Evolutionary conservation across 2,113 vertebrate genomes (phyloP), one percentile per base, ranked within the genome.

Genomic region (Centrocercus urophasianus): DNA sequence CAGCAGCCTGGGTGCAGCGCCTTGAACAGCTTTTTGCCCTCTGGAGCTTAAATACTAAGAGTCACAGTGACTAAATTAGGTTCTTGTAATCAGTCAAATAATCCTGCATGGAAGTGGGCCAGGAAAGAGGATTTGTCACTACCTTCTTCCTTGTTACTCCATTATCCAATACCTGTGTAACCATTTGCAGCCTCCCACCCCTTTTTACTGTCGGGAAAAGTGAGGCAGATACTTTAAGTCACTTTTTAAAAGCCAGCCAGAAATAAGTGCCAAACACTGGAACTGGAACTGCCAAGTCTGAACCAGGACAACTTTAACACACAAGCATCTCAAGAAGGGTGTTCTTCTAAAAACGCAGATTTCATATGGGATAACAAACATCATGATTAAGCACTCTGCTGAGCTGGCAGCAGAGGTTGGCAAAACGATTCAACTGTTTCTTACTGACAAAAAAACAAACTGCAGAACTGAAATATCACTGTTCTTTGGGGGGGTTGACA

Each of bases 71-170:
- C 93, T 93, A 96, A 95, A 95, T 95, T 93, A 95, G 94, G 74
- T 2, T 1, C 74, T 69, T 3, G 1, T 65, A 91, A 93, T 96
- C 82, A 91, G 81, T n/a, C 38, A 69, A 92, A 85, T 95, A 96
- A 96, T 92, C 91, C 94, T n/a, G 6, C 25, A 40, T 95, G 93
- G 91, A 93, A 93, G 78, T 11, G 74, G 30, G 74, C 94, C 95
- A 96, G 83, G 85, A 96, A 96, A 96, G 92, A 93, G 90, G 83
- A 96, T 95, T 86, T 94, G 86, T 74, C 80, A 71, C 52, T 67
- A 48, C 43, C 79, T 83, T 86, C 61, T 86, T 86, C 65, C 73
- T 67, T 60, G 61, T 74, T 0, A 0, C 56, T 65, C 69, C 3
- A 5, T 71, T 79, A 88, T 12, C 56, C 72, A 83, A 8, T 34